Base-by-base conservation (phyloP, 1,140 invertebrate genomes). In the Drosophila bifasciata region DNA sequence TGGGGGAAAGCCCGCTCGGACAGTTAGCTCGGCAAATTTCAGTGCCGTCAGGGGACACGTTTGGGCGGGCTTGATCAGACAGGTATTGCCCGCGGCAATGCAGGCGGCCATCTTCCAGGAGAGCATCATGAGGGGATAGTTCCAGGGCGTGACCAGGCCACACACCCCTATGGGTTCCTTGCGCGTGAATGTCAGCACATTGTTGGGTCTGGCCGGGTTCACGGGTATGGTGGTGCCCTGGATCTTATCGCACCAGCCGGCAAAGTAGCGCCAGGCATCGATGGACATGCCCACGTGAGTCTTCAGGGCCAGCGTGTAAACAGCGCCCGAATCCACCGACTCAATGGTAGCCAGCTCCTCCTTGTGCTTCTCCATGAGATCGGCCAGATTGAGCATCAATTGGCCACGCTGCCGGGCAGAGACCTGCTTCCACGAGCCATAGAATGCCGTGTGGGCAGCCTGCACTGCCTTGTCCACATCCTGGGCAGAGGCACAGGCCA, bases 81-180 rank as follows among this genome's bases (percentile, higher is more conserved):
- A 95, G 0, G 95, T 97, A 81, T 99, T 99, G 9, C 98, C 98
- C 16, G 97, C 97, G 0, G 97, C 96, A 16, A 99, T 93, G 69
- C 98, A 99, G 0, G 98, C 98, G 0, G 97, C 98, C 93, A 99
- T 96, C 90, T 99, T 99, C 98, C 98, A 99, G 0, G 98, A 97
- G n/a, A 98, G 93, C 98, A 99, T 99, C 94, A 99, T 95, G 7
- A 99, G 90, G 0, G 98, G 98, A 90, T 99, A 99, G 91, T 99
- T 99, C 98, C 98, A 99, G 0, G 98, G 98, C 4, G 98, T 99
- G 17, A 99, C 96, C 41, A 99, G 93, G 0, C 96, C 98, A 92
- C 97, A 98, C 9, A 99, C 98, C 0, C 95, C 96, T 61, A 99
- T 96, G 0, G 98, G 97, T 91, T 99, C 98, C 74, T 95, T 95